These are phyloP conservation scores for Trachelus stipa DNA, from an alignment of 2,888 invertebrate genomes.

Conservation along the genomic window DNA sequence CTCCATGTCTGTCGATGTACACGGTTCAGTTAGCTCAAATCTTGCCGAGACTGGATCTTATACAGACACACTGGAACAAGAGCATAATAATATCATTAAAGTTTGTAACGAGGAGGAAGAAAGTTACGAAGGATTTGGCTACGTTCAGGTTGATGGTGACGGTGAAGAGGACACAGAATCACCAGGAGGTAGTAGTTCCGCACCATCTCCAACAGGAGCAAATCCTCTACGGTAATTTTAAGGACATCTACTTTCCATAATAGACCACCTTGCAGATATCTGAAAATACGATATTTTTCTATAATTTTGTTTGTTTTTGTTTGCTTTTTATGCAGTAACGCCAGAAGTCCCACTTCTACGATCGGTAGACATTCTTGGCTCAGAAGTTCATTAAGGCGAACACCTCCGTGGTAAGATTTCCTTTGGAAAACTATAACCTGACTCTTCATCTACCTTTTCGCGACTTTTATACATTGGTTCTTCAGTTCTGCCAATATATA, in stretches of 20 bases:
- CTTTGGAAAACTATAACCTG: slow-evolving; percentile 21
- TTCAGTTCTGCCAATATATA: too few species aligned
- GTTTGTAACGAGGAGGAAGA: slow-evolving; percentile 50
- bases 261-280: not conserved
- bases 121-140: slow-evolving; percentile 61
- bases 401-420: slow-evolving; percentile 78
- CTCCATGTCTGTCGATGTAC: slow-evolving; percentile 46
- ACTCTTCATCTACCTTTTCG: slow-evolving; percentile 13
- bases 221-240: slow-evolving; percentile 43
- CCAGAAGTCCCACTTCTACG: slow-evolving; percentile 73
- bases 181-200: slow-evolving; percentile 54
- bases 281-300: not conserved
- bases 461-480: not conserved
- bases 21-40: slow-evolving; percentile 37
- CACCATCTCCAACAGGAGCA: slow-evolving; percentile 52
- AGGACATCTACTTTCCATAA: not conserved
- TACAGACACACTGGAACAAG: slow-evolving; percentile 42
- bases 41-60: slow-evolving; percentile 33
- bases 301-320: slow-evolving; percentile 6
- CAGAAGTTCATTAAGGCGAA: slow-evolving; percentile 83
- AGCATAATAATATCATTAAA: slow-evolving; percentile 17
- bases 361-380: slow-evolving; percentile 87
- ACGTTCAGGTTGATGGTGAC: slow-evolving; percentile 44
- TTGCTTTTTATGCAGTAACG: slow-evolving; percentile 56
- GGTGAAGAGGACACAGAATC: slow-evolving; percentile 42